These are phyloP conservation scores for Urocitellus parryii DNA, from an alignment of 2,113 vertebrate species.

Conservation along the genomic window DNA sequence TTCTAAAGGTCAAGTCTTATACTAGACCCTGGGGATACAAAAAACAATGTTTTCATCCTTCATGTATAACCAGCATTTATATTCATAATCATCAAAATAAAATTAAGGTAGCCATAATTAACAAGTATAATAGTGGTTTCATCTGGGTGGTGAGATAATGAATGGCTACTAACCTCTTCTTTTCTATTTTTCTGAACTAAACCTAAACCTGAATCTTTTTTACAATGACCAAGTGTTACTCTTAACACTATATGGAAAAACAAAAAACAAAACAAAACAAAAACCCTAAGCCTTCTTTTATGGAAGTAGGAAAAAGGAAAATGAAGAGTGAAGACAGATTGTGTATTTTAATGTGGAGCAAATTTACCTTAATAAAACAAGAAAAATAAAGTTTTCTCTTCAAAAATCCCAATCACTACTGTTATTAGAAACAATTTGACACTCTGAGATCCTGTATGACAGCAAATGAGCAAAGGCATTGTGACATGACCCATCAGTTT, in stretches of 20 bases:
- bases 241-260: background rate
- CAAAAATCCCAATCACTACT: conserved; percentile 42
- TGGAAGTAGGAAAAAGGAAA: background rate
- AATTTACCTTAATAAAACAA: conserved; percentile 28
- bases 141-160: background rate
- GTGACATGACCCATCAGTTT: conserved; percentile 81
- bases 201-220: background rate
- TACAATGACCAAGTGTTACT: background rate
- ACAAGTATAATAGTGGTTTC: background rate
- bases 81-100: conserved; percentile 36
- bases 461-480: conserved; percentile 73
- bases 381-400: conserved; percentile 40
- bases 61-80: background rate
- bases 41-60: conserved; percentile 47
- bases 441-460: conserved; percentile 53
- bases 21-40: background rate
- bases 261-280: background rate
- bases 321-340: background rate
- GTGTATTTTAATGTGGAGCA: background rate
- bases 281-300: background rate
- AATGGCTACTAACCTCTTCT: background rate
- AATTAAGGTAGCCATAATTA: conserved; percentile 20
- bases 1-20: conserved; percentile 66
- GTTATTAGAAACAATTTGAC: conserved; percentile 34
- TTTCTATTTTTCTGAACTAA: conserved; percentile 33